Evolutionary conservation across 1,140 invertebrate species (phyloP).

Genomic region (Eurosta solidaginis): DNA sequence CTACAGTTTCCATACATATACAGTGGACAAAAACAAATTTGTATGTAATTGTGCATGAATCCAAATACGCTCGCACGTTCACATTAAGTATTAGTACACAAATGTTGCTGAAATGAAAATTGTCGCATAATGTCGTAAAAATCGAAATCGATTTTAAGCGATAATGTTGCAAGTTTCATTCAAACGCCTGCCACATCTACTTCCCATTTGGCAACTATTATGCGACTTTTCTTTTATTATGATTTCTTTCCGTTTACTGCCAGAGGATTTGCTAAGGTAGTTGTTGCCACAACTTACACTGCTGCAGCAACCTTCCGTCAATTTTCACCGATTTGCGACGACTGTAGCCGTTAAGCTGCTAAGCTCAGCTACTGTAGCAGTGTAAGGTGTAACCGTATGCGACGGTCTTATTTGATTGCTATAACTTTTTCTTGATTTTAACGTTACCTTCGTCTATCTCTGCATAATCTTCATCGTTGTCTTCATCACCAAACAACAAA

Average conservation of each 20-base stretch:
- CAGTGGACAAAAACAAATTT: no score
- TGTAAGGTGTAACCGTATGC: no score
- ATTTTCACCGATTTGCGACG: constrained; percentile 24
- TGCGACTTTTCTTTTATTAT: background rate
- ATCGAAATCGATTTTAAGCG: constrained; percentile 25
- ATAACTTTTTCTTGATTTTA: no score
- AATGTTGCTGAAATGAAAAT: constrained; percentile 26
- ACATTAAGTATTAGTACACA: constrained; percentile 5
- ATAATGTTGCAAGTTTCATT: constrained; percentile 14
- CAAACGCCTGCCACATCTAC: background rate
- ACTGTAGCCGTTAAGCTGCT: constrained; percentile 20
- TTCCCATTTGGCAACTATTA: background rate
- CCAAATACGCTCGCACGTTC: background rate
- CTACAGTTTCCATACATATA: no score
- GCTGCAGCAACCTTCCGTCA: constrained; percentile 2
- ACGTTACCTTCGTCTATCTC: no score
- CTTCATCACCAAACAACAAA: no score
- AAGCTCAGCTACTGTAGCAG: no score
- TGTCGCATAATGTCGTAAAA: constrained; percentile 28
- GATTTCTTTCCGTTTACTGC: background rate
- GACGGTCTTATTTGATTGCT: no score
- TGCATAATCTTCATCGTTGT: no score
- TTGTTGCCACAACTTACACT: background rate
- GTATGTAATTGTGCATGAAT: no score
- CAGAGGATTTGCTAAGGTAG: background rate